phyloP scores from a whole-genome alignment of 2,113 vertebrate genomes.

The Rhineura floridana region DNA sequence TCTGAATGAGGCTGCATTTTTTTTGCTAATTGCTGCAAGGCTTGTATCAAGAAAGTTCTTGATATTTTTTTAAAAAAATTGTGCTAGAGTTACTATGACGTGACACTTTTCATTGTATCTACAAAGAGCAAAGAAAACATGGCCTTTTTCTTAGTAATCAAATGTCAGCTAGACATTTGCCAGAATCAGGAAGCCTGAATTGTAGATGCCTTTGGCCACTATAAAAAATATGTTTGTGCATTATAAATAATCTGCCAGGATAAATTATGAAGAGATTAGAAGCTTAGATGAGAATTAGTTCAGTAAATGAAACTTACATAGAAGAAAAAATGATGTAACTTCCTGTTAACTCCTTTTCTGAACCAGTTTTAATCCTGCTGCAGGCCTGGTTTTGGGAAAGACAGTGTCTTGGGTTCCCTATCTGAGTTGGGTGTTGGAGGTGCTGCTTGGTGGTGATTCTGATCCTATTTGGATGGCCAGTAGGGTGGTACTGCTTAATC shows the following conservation, averaged over 20 bases:
- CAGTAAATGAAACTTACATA: neutral
- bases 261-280: neutral
- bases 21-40: neutral
- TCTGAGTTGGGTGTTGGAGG: neutral
- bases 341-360: neutral
- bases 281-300: neutral
- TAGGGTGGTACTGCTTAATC: neutral
- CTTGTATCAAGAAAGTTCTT: neutral
- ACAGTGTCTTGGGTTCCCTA: no score
- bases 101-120: neutral
- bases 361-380: no score
- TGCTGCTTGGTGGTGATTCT: neutral
- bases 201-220: neutral
- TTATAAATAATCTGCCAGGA: neutral
- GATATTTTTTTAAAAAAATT: neutral
- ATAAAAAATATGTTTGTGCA: rapidly evolving
- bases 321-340: rapidly evolving
- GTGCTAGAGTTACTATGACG: neutral
- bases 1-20: neutral
- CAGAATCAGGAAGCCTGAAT: neutral
- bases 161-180: neutral
- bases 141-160: neutral
- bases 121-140: neutral
- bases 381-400: no score
- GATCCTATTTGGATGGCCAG: neutral